A percentile compares a stretch with the other conserved stretches of the same genome.
These are phyloP conservation scores for Monochamus alternatus DNA, from an alignment of 2,888 invertebrate genomes.

Conservation along the genomic window DNA sequence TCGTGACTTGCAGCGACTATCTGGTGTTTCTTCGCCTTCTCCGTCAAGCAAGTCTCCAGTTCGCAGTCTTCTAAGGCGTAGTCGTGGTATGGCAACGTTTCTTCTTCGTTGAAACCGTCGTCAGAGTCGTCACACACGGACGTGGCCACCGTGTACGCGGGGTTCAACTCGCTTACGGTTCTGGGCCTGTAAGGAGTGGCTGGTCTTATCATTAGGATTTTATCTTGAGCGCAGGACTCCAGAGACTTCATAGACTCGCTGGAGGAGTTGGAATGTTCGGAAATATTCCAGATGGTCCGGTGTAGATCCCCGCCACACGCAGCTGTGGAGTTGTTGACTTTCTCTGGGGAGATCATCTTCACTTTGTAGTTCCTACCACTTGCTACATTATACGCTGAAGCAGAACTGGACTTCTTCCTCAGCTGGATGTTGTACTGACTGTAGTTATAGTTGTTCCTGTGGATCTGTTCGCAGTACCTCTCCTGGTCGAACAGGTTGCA, in stretches of 20 bases:
- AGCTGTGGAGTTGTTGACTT: slow-evolving; percentile 67
- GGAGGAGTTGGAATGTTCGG: slow-evolving; percentile 69
- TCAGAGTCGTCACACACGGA: slow-evolving; percentile 58
- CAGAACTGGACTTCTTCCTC: slow-evolving; percentile 39
- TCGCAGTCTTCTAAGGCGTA: slow-evolving; percentile 46
- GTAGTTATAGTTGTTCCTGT: slow-evolving; percentile 30
- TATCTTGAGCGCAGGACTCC: slow-evolving; percentile 48
- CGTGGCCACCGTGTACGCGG: slow-evolving; percentile 53
- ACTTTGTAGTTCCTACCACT: slow-evolving; percentile 25
- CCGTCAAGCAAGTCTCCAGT: slow-evolving; percentile 37
- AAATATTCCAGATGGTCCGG: slow-evolving; percentile 73
- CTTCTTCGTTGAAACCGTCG: slow-evolving; percentile 65
- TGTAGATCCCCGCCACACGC: slow-evolving; percentile 65
- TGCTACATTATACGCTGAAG: slow-evolving; percentile 26
- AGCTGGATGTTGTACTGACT: slow-evolving; percentile 29
- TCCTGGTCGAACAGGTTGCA: slow-evolving; percentile 71
- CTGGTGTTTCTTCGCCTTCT: slow-evolving; percentile 4
- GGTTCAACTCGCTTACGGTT: slow-evolving; percentile 50
- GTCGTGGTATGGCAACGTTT: slow-evolving; percentile 54
- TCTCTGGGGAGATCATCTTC: slow-evolving; percentile 32
- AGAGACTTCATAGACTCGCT: slow-evolving; percentile 56
- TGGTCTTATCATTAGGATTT: slow-evolving; percentile 54
- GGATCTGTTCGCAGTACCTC: slow-evolving; percentile 40
- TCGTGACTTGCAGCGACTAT: slow-evolving; percentile 14
- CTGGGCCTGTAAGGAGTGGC: slow-evolving; percentile 55